phyloP scores from a whole-genome alignment of 53 echinoderm and acorn worm species.

The Mesocentrotus franciscanus region DNA sequence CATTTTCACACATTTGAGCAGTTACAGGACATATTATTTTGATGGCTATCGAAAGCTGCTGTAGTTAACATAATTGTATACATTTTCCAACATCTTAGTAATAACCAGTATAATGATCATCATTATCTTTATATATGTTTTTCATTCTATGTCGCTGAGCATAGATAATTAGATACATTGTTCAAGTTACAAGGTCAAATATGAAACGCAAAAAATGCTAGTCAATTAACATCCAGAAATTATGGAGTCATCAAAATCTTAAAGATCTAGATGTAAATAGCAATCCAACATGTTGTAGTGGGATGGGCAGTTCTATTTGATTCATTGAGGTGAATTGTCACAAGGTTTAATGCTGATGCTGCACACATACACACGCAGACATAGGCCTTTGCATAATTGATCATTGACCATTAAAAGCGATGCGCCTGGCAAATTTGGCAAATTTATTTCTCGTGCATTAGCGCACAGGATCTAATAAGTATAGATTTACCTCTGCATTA shows the following conservation, averaged over 20 bases:
- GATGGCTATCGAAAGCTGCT: no score
- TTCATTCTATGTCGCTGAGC: neutral
- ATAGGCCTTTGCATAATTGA: conserved; percentile 21
- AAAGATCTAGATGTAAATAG: neutral
- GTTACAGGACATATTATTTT: no score
- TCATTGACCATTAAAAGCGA: conserved; percentile 52
- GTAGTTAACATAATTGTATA: no score
- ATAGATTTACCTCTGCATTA: conserved; percentile 1
- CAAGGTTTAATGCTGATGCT: neutral
- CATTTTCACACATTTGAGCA: no score
- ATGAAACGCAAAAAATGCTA: neutral
- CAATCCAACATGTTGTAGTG: neutral
- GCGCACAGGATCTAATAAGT: conserved; percentile 34
- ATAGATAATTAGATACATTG: neutral
- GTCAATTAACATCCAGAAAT: neutral
- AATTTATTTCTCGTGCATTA: conserved; percentile 39
- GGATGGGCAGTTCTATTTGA: neutral
- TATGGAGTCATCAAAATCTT: neutral
- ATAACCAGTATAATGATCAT: neutral
- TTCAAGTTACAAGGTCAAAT: neutral
- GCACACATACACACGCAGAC: neutral
- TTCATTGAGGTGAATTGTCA: neutral
- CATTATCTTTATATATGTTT: neutral
- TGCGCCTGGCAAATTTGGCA: conserved; percentile 19
- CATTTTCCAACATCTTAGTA: no score